Percentiles rank a stretch among this genome's conserved stretches.
These are phyloP conservation scores for Yasuhikotakia modesta DNA, from an alignment of 2,797 vertebrate species.

Conservation along the genomic window DNA sequence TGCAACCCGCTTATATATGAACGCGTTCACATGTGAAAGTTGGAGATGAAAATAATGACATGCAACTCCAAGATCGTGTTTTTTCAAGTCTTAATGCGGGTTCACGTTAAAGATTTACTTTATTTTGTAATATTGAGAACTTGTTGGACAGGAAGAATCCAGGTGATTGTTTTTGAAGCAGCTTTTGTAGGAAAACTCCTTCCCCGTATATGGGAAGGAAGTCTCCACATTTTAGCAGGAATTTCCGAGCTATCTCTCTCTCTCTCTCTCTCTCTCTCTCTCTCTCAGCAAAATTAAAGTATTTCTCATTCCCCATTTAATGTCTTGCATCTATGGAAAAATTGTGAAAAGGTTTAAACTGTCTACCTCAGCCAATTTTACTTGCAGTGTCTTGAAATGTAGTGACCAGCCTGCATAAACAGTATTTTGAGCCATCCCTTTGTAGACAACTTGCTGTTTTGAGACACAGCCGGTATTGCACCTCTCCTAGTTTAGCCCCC, in stretches of 20 bases:
- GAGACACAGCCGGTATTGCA: too few species aligned
- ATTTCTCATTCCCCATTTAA: too few species aligned
- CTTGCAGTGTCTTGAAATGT: too few species aligned
- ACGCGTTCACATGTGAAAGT: neutral
- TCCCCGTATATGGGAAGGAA: neutral
- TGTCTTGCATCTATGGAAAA: too few species aligned
- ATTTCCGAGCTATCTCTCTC: neutral
- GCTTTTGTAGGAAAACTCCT: conserved; percentile 30
- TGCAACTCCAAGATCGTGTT: conserved; percentile 9
- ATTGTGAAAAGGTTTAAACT: too few species aligned
- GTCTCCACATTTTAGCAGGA: conserved; percentile 11
- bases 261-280: too few species aligned
- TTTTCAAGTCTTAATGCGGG: neutral
- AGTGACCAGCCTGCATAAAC: too few species aligned
- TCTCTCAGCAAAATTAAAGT: too few species aligned
- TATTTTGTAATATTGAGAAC: conserved; percentile 13
- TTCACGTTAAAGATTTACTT: conserved; percentile 9
- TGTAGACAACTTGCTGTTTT: too few species aligned
- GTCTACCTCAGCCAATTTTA: too few species aligned
- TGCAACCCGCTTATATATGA: neutral
- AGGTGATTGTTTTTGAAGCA: conserved; percentile 38
- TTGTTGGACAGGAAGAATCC: conserved; percentile 37
- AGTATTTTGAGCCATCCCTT: too few species aligned
- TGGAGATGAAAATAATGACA: neutral
- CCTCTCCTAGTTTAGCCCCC: too few species aligned